Conservation (phyloP, 1,140 invertebrate genomes). For the Magallana gigas region DNA sequence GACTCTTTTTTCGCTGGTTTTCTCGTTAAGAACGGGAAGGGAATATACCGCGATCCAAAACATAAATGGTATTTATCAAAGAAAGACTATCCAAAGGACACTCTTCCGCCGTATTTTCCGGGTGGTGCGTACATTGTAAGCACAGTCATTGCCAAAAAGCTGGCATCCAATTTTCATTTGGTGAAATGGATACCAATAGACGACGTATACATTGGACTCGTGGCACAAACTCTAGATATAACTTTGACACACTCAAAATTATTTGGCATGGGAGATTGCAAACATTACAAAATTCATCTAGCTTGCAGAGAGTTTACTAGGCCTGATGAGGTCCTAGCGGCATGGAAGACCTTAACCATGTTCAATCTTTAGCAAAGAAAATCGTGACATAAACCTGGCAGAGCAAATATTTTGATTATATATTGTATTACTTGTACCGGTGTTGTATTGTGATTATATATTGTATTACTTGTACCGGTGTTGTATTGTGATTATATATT, state of each 20-base stretch:
- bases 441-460: too few species aligned
- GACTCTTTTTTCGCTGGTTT: neutral
- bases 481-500: too few species aligned
- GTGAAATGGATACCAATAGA: neutral
- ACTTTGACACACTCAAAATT: neutral
- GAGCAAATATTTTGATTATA: too few species aligned
- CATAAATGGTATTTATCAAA: neutral
- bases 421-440: too few species aligned
- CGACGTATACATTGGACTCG: neutral
- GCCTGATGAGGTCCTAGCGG: neutral
- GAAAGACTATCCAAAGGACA: neutral
- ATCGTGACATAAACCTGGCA: too few species aligned
- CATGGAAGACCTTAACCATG: neutral
- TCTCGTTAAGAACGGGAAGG: neutral
- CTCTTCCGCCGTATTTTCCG: neutral
- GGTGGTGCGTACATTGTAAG: neutral
- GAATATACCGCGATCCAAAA: neutral
- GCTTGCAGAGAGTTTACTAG: neutral
- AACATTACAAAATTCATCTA: neutral
- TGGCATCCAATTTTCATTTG: neutral
- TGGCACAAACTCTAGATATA: neutral
- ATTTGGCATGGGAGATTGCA: neutral
- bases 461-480: too few species aligned
- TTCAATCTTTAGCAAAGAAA: too few species aligned
- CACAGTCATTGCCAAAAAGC: neutral